Conservation (phyloP, 2,797 vertebrate genomes). For the Melanotaenia nigrans region DNA sequence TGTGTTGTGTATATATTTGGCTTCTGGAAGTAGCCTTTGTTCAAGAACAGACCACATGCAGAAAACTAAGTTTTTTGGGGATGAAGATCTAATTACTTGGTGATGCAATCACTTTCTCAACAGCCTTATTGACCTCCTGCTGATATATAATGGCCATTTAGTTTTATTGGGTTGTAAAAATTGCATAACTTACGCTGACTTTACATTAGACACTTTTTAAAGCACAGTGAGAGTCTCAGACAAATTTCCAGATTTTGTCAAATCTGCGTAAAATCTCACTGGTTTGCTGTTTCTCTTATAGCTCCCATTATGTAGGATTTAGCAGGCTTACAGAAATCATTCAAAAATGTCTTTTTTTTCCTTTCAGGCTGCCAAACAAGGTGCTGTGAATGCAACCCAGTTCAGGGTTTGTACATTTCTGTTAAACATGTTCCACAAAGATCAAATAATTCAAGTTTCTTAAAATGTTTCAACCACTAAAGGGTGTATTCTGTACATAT, state of each 20-base stretch:
- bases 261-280: slow-evolving; percentile 48
- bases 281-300: slow-evolving; percentile 31
- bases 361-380: slow-evolving; percentile 9
- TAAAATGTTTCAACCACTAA: too few relatives aligned
- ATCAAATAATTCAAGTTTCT: too few relatives aligned
- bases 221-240: slow-evolving; percentile 49
- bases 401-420: too few relatives aligned
- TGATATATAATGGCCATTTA: slow-evolving; percentile 63
- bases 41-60: slow-evolving; percentile 37
- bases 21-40: slow-evolving; percentile 33
- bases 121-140: slow-evolving; percentile 53
- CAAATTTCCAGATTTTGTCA: slow-evolving; percentile 53
- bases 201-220: slow-evolving; percentile 48
- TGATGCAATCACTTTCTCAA: slow-evolving; percentile 42
- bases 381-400: neutral
- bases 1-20: neutral
- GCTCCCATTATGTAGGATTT: slow-evolving; percentile 32
- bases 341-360: slow-evolving; percentile 12
- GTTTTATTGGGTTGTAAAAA: slow-evolving; percentile 62
- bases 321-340: slow-evolving; percentile 2
- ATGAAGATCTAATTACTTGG: slow-evolving; percentile 51
- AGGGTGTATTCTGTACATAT: too few relatives aligned
- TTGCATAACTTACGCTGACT: slow-evolving; percentile 58
- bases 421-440: too few relatives aligned
- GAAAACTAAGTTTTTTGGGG: slow-evolving; percentile 28